Base-by-base conservation (phyloP, 2,888 invertebrate genomes). In the Allophyes oxyacanthae region DNA sequence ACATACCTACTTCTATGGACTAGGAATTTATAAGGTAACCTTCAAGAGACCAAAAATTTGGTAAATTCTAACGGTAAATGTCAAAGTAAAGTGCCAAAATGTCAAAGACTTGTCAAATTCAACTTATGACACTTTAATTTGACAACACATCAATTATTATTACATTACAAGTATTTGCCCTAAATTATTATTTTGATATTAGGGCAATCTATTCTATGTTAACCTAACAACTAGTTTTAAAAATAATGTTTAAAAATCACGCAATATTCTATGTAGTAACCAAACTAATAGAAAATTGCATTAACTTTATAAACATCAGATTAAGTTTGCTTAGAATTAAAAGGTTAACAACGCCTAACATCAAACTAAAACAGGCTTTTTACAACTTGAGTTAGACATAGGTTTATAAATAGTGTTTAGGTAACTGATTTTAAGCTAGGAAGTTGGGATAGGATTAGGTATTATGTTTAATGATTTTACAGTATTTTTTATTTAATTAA, bases 11-110 rank as follows among this genome's bases (percentile, higher is more conserved):
- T 74, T 70, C 85, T 88, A 89, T 85, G 85, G 92, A 92, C 92
- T 92, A 92, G 92, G 82, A 77, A 73, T 83, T 84, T 81, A 80
- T 82, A 84, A 75, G 92, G 91, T 92, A 91, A 92, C 91, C 82
- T 81, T 74, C 52, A 78, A 78, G 80, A 84, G 80, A 86, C 85
- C 81, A 82, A 72, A 67, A 73, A 75, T 70, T 76, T 71, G 64
- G 68, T 64, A 61, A 63, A 72, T 64, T 53, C 65, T 64, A 46
- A 72, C 60, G 38, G 45, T 72, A 67, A 55, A 51, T 69, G 55
- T 52, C 68, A 62, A 13, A 33, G n/a, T 33, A 20, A 20, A 44
- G 13, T 62, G 33, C 68, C 63, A 62, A 66, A 54, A 44, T 44
- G 28, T 36, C 26, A 36, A n/a, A n/a, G 15, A 75, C 20, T 34